Percentiles rank a stretch among this genome's conserved stretches.
Evolutionary conservation across 2,113 vertebrate genomes (phyloP).

Genomic region (Penelope pileata): DNA sequence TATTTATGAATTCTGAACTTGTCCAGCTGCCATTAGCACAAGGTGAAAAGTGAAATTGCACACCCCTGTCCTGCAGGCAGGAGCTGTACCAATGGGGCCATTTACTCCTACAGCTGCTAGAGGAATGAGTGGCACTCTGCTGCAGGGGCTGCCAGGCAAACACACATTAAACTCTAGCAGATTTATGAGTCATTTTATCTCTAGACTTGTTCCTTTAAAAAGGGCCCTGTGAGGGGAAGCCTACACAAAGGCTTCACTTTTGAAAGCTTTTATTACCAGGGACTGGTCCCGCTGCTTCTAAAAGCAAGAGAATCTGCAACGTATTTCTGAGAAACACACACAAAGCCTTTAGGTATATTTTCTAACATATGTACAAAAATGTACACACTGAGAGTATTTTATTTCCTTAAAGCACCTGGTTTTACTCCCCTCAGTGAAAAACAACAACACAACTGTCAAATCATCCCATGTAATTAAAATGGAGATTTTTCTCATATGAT

Average conservation of each 20-base stretch:
- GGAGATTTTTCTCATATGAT: neutral
- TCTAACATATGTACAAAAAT: neutral
- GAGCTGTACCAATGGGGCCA: neutral
- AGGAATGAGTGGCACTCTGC: neutral
- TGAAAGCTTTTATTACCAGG: neutral
- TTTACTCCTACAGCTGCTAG: neutral
- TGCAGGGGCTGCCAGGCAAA: neutral
- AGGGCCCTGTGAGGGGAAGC: neutral
- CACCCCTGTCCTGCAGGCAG: neutral
- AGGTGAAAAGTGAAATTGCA: conserved; percentile 14
- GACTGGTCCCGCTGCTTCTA: neutral
- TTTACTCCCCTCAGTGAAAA: neutral
- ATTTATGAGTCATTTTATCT: neutral
- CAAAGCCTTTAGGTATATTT: neutral
- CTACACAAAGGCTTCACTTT: neutral
- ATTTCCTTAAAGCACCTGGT: neutral
- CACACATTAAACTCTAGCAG: neutral
- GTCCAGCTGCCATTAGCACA: neutral
- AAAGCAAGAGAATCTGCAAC: neutral
- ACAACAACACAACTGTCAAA: neutral
- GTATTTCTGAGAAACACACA: neutral
- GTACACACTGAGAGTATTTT: neutral
- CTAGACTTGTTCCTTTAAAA: neutral
- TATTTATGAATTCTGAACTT: neutral
- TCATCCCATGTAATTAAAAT: neutral